Base-by-base conservation (phyloP, 1,140 invertebrate species). In the Drosophila carrolli region DNA sequence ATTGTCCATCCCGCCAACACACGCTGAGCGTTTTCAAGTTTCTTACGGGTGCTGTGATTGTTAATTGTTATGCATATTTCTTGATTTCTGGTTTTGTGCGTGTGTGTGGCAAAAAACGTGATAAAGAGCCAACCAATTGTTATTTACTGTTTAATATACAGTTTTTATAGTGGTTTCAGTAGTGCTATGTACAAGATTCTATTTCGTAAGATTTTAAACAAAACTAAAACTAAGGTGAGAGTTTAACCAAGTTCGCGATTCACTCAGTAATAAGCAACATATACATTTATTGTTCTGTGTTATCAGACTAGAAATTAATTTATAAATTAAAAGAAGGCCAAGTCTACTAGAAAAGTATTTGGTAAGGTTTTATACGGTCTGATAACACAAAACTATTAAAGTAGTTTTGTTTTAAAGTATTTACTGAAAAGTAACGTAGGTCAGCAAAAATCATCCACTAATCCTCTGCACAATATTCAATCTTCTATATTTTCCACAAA, bases 191-290 rank as follows among this genome's bases (percentile, higher is more conserved):
- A 77, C 74, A 85, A 71, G 47, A 73, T 68, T 27, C 43, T 85
- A 46, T 85, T 54, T 44, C 82, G 81, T 40, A 81, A 78, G 41
- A 58, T 85, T 50, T 29, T 85, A 44, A 78, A 68, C 46, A 85
- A 81, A 77, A 43, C 32, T 38, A 84, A 77, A 62, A 1, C 51
- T 35, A 86, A 85, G 82, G 81, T 85, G 63, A 85, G 82, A 81
- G 40, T 27, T 1, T 38, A 6, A 32, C 9, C 3, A 10, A 16
- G 8, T 8, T 57, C 40, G 41, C 51, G 54, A 68, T 14, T 75
- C 29, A 83, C 14, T 43, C 1, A 14, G 13, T 27, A 14, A n/a
- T 43, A 40, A 47, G 48, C 32, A 11, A 62, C 16, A 32, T 14
- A 7, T 14, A 5, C 8, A 32, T 32, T 8, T 32, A 43, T 23